Evolutionary conservation across 2,888 invertebrate species (phyloP).

Genomic region (Epinotia brunnichana): DNA sequence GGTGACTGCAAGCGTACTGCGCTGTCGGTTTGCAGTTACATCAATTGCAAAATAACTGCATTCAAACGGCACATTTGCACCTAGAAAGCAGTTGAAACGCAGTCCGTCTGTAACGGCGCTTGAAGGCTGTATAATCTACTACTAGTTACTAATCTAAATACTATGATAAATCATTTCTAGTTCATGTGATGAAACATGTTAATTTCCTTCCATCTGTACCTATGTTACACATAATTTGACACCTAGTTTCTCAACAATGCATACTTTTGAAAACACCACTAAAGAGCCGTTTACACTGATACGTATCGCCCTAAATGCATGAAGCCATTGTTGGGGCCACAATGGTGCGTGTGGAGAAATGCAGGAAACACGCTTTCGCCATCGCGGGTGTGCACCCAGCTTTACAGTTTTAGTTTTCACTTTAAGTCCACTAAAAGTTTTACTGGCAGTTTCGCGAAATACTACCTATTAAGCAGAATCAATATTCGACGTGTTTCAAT

Average conservation of each 20-base stretch:
- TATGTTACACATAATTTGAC: slow-evolving; percentile 20
- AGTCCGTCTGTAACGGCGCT: too few relatives aligned
- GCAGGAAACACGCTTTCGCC: slow-evolving; percentile 44
- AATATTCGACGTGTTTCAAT: neutral
- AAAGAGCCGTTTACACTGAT: slow-evolving; percentile 33
- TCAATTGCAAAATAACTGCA: too few relatives aligned
- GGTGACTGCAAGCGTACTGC: too few relatives aligned
- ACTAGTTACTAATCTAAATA: too few relatives aligned
- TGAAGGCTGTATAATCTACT: too few relatives aligned
- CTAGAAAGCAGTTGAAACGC: too few relatives aligned
- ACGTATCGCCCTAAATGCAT: slow-evolving; percentile 23
- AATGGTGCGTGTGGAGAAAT: slow-evolving; percentile 36
- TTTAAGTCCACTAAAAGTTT: too few relatives aligned
- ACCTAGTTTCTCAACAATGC: slow-evolving; percentile 25
- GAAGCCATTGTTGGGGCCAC: slow-evolving; percentile 18
- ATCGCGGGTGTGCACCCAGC: slow-evolving; percentile 31
- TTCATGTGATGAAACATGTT: neutral
- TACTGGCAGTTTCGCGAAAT: neutral
- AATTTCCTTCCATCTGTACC: neutral
- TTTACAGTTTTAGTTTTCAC: slow-evolving; percentile 15
- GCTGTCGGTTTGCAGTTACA: too few relatives aligned
- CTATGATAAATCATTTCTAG: too few relatives aligned
- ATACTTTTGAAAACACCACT: slow-evolving; percentile 16
- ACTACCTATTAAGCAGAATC: neutral
- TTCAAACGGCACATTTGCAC: too few relatives aligned